These are phyloP conservation scores for Anastrepha obliqua DNA, from an alignment of 1,140 invertebrate genomes.

Conservation along the genomic window DNA sequence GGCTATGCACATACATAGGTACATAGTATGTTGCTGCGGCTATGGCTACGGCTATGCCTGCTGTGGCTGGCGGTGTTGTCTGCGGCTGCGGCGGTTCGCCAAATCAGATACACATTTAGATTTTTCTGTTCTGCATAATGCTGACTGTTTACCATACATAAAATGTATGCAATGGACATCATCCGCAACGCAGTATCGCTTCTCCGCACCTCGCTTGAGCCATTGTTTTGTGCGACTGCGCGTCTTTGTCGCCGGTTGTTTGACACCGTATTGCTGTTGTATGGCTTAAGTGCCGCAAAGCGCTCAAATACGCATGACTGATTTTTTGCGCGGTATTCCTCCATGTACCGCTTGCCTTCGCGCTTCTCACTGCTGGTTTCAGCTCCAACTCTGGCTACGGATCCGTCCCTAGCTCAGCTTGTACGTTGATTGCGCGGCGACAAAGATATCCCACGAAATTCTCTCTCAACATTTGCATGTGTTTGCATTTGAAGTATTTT, in stretches of 20 bases:
- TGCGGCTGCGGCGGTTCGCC: background rate
- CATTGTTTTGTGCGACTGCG: constrained; percentile 42
- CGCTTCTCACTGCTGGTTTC: too few species aligned
- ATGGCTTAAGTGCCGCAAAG: background rate
- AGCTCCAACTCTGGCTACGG: background rate
- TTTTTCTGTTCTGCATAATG: constrained; percentile 51
- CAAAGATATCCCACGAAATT: background rate
- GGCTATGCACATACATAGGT: background rate
- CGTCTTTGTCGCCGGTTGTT: background rate
- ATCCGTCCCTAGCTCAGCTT: background rate
- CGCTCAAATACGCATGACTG: constrained; percentile 41
- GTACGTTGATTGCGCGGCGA: background rate
- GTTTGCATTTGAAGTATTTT: constrained; percentile 37
- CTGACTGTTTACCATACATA: constrained; percentile 42
- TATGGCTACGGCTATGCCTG: background rate
- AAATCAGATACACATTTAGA: constrained; percentile 50
- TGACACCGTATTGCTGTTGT: background rate
- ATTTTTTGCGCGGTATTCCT: constrained; percentile 21
- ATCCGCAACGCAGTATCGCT: background rate
- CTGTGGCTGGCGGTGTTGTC: background rate
- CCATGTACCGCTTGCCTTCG: background rate
- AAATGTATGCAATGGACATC: constrained; percentile 36
- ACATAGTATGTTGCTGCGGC: background rate
- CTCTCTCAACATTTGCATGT: constrained; percentile 24
- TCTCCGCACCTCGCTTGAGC: background rate